Evolutionary conservation across 2,797 vertebrate genomes (phyloP).

Genomic region (Bradypus variegatus): DNA sequence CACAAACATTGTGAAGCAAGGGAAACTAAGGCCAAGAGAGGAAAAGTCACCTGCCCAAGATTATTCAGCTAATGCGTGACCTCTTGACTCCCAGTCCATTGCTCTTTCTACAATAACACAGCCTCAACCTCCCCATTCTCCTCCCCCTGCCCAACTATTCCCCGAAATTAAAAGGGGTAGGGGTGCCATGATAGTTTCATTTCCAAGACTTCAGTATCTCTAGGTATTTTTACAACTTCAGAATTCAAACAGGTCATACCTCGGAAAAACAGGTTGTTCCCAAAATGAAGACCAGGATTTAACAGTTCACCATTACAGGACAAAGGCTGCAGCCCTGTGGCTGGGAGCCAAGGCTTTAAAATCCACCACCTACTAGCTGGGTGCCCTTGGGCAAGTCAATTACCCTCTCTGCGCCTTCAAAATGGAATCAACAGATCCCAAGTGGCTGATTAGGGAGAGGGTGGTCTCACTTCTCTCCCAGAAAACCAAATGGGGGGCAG

Average conservation of each 20-base stretch:
- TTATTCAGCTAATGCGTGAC: background rate
- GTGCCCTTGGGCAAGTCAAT: background rate
- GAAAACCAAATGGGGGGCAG: too few relatives aligned
- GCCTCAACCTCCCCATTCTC: background rate
- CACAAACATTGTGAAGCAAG: background rate
- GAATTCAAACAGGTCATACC: background rate
- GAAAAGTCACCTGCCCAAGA: background rate
- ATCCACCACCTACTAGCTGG: background rate
- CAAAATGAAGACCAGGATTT: background rate
- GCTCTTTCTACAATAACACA: background rate
- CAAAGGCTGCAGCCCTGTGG: background rate
- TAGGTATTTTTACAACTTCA: conserved; percentile 18
- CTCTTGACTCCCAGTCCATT: background rate
- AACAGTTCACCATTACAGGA: background rate
- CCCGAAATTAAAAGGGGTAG: background rate
- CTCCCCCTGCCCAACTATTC: background rate
- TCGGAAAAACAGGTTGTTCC: conserved; percentile 1
- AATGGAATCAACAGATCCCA: background rate
- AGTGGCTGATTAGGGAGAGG: too few relatives aligned
- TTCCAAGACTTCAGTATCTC: background rate
- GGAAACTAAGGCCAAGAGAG: background rate
- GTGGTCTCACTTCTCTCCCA: too few relatives aligned
- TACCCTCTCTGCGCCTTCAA: background rate
- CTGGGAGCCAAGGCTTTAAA: background rate
- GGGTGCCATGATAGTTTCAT: background rate